Evolutionary conservation across 2,888 invertebrate species (phyloP), one percentile per base, ranked within the genome.

Genomic region (Pterostichus madidus): DNA sequence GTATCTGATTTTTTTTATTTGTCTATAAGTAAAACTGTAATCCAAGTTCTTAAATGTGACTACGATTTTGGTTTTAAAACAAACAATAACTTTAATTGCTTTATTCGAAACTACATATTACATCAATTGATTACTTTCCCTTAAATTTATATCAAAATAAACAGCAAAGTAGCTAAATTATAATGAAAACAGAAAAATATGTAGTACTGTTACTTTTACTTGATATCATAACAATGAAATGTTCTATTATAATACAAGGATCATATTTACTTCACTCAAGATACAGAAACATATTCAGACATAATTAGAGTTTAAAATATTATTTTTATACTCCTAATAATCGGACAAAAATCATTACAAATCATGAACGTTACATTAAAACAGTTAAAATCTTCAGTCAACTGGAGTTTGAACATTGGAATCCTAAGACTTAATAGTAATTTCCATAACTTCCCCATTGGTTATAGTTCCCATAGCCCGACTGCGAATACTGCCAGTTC

Each of bases 391-490:
- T 71, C 13, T 71, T 71, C 68, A 71, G 68, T 71, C 68, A 71
- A 44, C 10, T 46, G 17, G 13, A 68, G 24, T 24, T 24, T 24
- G 24, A 24, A 24, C 24, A 68, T n/a, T 68, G 64, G 44, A 44
- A 71, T 44, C 8, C 35, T 49, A 46, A n/a, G 24, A 17, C 49
- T 81, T 81, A 81, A 61, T 81, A 81, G 24, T 81, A 81, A 68
- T 81, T 90, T 84, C 90, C 89, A 84, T 93, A 93, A 53, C 92
- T 91, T 75, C 93, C 91, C 93, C 93, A 93, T 85, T 93, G 93
- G 84, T 92, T 92, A 85, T 93, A 93, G 44, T 91, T 91, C 78
- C 91, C 89, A 85, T 92, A 92, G 75, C 90, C 89, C 0, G 92
- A 90, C 83, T 92, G 92, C 17, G 92, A 92, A 85, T 91, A 91